Base-by-base conservation (phyloP, 1,140 invertebrate genomes). In the Zaprionus capensis region DNA sequence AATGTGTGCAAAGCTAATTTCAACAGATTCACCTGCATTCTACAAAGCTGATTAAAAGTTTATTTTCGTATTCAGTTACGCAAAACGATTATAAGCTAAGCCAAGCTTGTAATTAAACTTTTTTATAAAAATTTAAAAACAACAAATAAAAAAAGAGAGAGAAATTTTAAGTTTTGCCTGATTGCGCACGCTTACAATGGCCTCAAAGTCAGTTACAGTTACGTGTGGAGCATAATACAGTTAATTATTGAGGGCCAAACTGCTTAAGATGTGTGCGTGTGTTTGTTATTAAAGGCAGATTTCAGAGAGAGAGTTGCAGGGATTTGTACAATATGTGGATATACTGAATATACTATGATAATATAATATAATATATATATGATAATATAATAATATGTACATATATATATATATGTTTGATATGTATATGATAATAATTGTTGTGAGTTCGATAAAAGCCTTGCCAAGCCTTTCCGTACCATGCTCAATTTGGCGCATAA, bases 131-230 rank as follows among this genome's bases (percentile, higher is more conserved):
- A 20, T 46, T 17, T 17, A 46, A 11, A n/a, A 7, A 17, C 7
- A 46, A 17, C n/a, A 46, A 4, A n/a, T 46, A 46, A 46, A 6
- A 44, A 44, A 6, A n/a, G n/a, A 34, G 31, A 34, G 15, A n/a
- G 38, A 5, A 15, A 15, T 46, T 17, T 5, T 20, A 46, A 46
- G 41, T 46, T 46, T 46, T 17, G 41, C 41, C 41, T 46, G 41
- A 46, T 46, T 17, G 41, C 41, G 41, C 41, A 17, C 41, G n/a
- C n/a, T 17, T 17, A 17, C n/a, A 46, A 46, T 46, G n/a, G 41
- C n/a, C n/a, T 46, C 41, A 46, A 17, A 46, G 41, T 20, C 41
- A 17, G 41, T 46, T 46, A 46, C 41, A 46, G 41, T 46, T 46
- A 46, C 41, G 41, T 46, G 41, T 46, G 11, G 41, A 0, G 41